These are phyloP conservation scores for Eubucco bourcierii DNA, from an alignment of 2,113 vertebrate genomes.

Conservation along the genomic window DNA sequence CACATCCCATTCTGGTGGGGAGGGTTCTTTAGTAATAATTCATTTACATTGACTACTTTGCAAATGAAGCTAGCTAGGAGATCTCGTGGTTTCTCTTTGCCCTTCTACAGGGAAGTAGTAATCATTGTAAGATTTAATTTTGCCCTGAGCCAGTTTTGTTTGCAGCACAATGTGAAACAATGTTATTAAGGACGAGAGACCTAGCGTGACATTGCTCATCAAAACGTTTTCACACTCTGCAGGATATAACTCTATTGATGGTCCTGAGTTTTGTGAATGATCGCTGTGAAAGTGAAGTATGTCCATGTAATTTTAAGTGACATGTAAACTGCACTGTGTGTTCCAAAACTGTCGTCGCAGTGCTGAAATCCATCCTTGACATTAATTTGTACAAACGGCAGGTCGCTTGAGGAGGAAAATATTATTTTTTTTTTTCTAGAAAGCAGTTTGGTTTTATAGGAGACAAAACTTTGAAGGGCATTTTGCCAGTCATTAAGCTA, in stretches of 20 bases:
- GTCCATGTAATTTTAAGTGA: background rate
- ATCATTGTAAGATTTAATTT: background rate
- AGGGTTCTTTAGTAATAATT: background rate
- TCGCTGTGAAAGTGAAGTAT: background rate
- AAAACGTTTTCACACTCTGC: background rate
- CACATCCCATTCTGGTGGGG: background rate
- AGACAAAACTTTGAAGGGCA: background rate
- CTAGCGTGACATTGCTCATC: background rate
- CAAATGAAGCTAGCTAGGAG: background rate
- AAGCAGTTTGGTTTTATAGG: background rate
- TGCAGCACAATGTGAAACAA: background rate
- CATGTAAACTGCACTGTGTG: background rate
- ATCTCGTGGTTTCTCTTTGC: background rate
- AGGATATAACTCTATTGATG: background rate
- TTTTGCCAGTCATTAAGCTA: background rate
- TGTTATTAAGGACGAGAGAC: background rate
- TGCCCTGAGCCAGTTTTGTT: background rate
- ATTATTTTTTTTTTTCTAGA: background rate
- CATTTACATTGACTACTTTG: background rate
- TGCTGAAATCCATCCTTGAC: background rate
- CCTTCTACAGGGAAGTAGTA: background rate
- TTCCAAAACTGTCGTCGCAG: constrained; percentile 24
- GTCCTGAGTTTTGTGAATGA: background rate
- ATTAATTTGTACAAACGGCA: constrained; percentile 10
- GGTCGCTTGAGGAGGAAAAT: background rate